phyloP scores from a whole-genome alignment of 2,797 vertebrate species.

The Acrocephalus scirpaceus region DNA sequence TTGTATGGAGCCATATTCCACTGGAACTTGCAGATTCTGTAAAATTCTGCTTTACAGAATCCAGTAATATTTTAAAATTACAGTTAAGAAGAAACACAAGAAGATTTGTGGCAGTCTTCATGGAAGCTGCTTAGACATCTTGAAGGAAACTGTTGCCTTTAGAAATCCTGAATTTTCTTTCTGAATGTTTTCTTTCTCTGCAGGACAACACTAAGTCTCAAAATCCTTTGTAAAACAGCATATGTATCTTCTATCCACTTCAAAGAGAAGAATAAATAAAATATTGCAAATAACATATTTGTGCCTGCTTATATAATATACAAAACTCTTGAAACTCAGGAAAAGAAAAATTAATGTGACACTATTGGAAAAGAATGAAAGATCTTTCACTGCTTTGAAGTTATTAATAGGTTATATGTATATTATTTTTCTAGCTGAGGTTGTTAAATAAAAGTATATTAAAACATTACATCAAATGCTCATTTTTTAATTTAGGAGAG shows the following conservation, averaged over 20 bases:
- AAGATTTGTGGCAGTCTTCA: background rate
- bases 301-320: background rate
- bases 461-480: constrained; percentile 12
- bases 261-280: constrained; percentile 19
- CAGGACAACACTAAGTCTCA: background rate
- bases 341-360: constrained; percentile 34
- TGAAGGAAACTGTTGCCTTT: background rate
- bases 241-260: background rate
- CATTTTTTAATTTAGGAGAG: background rate
- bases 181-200: background rate
- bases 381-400: constrained; percentile 21
- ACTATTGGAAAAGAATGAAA: constrained; percentile 43
- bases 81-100: background rate
- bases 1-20: background rate
- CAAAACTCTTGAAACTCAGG: background rate
- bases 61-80: background rate
- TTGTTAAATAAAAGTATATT: constrained; percentile 17
- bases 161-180: background rate
- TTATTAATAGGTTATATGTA: background rate
- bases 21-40: background rate
- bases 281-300: background rate
- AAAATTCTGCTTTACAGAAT: background rate
- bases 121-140: background rate
- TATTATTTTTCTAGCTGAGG: background rate
- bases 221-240: background rate